Conservation (phyloP, 1,140 invertebrate genomes). For the Drusus annulatus region DNA sequence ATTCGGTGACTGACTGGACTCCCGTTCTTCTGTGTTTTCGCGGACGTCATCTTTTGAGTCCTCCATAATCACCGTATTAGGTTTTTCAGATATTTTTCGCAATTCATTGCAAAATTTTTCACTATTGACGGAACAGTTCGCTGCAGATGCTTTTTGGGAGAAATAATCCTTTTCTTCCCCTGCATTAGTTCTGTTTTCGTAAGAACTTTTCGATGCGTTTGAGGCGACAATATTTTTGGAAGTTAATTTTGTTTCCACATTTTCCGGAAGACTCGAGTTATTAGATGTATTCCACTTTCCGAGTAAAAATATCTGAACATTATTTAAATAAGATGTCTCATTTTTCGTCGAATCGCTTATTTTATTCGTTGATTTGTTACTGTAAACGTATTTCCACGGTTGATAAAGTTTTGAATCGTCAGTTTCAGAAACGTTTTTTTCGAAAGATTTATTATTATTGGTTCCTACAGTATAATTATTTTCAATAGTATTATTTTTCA, state of each 20-base stretch:
- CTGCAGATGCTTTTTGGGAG: too few species aligned
- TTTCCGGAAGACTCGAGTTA: neutral
- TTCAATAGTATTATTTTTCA: neutral
- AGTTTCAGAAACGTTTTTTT: conserved; percentile 9
- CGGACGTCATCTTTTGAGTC: neutral
- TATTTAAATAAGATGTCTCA: neutral
- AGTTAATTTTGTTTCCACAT: neutral
- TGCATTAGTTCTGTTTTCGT: too few species aligned
- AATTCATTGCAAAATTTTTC: neutral
- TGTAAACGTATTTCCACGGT: conserved; percentile 47
- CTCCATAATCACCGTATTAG: neutral
- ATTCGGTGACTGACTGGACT: neutral
- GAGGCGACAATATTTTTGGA: neutral
- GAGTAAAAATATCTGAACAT: too few species aligned
- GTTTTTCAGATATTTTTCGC: neutral
- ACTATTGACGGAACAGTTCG: neutral
- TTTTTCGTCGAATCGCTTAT: conserved; percentile 11
- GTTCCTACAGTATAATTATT: neutral
- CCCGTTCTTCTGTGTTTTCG: too few species aligned
- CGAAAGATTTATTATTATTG: conserved; percentile 10
- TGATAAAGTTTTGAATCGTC: conserved; percentile 28
- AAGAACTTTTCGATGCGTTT: neutral
- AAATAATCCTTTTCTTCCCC: too few species aligned
- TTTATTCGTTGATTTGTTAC: conserved; percentile 15
- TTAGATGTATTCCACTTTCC: too few species aligned